A percentile compares a stretch with the other conserved stretches of the same genome.
Conservation (phyloP, 2,797 vertebrate species). For the Gadopsis marmoratus region DNA sequence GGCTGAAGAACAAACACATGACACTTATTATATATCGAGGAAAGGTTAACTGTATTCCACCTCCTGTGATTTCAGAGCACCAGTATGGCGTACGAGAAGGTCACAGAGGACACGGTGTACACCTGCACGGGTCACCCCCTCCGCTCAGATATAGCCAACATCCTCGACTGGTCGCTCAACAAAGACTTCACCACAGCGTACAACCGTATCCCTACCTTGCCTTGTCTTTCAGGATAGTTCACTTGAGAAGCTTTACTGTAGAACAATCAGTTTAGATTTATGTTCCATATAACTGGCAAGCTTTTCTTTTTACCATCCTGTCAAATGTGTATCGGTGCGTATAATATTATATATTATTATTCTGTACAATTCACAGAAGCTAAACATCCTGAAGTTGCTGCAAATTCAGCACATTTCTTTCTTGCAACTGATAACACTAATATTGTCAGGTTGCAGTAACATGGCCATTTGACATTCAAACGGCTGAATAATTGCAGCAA, state of each 20-base stretch:
- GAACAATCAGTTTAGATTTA: neutral
- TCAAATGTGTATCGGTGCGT: neutral
- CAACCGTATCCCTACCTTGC: conserved; percentile 89
- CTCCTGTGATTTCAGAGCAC: conserved; percentile 88
- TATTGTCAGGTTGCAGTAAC: too few species aligned
- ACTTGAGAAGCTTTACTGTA: neutral
- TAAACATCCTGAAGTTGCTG: neutral
- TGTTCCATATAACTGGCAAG: neutral
- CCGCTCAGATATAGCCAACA: conserved; percentile 95
- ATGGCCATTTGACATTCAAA: neutral
- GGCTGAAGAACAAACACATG: neutral
- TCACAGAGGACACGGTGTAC: conserved; percentile 95
- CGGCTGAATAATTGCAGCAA: neutral
- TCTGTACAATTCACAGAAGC: neutral
- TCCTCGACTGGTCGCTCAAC: conserved; percentile 98
- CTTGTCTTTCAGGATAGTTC: neutral
- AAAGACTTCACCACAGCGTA: conserved; percentile 94
- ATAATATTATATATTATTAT: neutral
- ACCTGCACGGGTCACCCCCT: conserved; percentile 97
- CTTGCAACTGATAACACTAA: neutral
- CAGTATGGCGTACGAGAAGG: conserved; percentile 93
- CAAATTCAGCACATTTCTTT: neutral
- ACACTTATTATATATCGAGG: neutral
- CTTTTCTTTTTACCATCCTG: neutral
- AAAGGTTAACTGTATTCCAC: neutral